Conservation (phyloP, 2,113 vertebrate species). For the Phoxinus phoxinus region DNA sequence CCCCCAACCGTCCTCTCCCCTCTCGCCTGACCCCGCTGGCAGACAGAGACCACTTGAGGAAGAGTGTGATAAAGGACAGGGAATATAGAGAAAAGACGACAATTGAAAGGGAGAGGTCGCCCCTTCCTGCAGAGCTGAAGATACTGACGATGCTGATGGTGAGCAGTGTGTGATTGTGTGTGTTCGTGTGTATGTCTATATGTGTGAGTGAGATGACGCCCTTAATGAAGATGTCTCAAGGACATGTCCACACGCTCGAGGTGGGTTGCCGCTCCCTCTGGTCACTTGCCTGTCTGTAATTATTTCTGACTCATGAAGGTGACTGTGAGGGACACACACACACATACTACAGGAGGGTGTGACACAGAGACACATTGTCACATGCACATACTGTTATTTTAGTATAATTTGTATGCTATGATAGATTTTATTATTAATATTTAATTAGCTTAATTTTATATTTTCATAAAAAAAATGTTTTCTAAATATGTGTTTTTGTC, state of each 20-base stretch:
- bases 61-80: constrained; percentile 54
- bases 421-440: background rate
- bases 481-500: background rate
- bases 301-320: constrained; percentile 50
- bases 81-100: constrained; percentile 32
- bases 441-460: background rate
- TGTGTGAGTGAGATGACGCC: constrained; percentile 42
- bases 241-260: constrained; percentile 52
- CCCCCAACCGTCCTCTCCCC: background rate
- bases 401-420: background rate
- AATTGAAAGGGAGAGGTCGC: constrained; percentile 44
- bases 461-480: background rate
- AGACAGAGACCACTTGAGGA: constrained; percentile 45
- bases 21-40: constrained; percentile 32
- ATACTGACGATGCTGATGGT: constrained; percentile 29
- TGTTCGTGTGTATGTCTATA: constrained; percentile 23
- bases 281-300: constrained; percentile 46
- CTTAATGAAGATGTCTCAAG: constrained; percentile 57
- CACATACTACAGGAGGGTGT: background rate
- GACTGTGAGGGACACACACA: constrained; percentile 39
- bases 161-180: constrained; percentile 28
- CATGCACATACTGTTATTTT: background rate
- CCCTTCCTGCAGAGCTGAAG: constrained; percentile 43
- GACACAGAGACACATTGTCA: background rate
- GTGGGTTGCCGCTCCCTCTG: constrained; percentile 36